Evolutionary conservation across 2,888 invertebrate genomes (phyloP), one percentile per base, ranked within the genome.

Genomic region (Orchesella flavescens): DNA sequence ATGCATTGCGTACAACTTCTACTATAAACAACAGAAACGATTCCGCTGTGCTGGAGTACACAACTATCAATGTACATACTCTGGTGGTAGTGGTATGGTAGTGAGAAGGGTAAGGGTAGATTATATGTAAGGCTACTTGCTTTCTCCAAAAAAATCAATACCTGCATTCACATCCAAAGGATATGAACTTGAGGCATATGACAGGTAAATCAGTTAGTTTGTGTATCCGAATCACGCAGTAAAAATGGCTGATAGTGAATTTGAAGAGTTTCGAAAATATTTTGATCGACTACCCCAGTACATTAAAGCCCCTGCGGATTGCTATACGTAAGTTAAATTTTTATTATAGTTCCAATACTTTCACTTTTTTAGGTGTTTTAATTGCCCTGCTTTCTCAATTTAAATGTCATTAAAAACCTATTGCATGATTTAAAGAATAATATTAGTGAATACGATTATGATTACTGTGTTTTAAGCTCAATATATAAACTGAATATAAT

Each of bases 161-260:
- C 49, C 74, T 81, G 80, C 68, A 81, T 74, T 81, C 55, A 72
- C 24, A 78, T 34, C 66, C 71, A 55, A 72, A 72, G 23, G 43
- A 68, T 34, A 49, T 75, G 75, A 65, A 65, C 63, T 65, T 46
- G 75, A 75, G 75, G 65, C 75, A 80, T 74, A 81, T 81, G 80
- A 73, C 80, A 81, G 74, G 34, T 55, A 75, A 53, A 23, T 7
- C n/a, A 43, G 53, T 23, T 57, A 34, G 23, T 49, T 55, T 53
- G 24, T 43, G 4, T 7, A 63, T 13, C 2, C 19, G n/a, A 71
- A 4, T 24, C 49, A 19, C n/a, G 73, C 21, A 46, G 73, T 63
- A 21, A 89, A 88, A 86, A 97, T 97, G 96, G 96, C 96, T 89
- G 97, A 97, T 92, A 94, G 94, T 91, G 96, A 97, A 91, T 97